Percentiles rank a stretch among this genome's conserved stretches.
Evolutionary conservation across 2,797 vertebrate species (phyloP).

Genomic region (Rhyacichthys aspro): DNA sequence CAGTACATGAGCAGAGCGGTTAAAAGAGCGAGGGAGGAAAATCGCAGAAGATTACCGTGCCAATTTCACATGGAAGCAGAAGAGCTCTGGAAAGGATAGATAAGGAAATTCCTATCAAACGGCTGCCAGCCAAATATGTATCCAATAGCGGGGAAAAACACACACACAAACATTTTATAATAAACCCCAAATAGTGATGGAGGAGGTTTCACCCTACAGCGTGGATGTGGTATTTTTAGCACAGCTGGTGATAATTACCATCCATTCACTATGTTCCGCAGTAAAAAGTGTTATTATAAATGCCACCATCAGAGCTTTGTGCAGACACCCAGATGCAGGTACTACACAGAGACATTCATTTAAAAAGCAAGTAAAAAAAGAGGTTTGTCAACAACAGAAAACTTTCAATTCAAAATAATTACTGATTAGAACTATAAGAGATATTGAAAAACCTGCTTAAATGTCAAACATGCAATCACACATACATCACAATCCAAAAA

Average conservation of each 20-base stretch:
- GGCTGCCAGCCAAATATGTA: slow-evolving; percentile 82
- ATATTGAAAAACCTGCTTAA: slow-evolving; percentile 25
- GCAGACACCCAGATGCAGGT: slow-evolving; percentile 17
- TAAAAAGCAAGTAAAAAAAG: slow-evolving; percentile 10
- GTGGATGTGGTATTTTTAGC: slow-evolving; percentile 76
- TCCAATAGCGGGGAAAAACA: slow-evolving; percentile 68
- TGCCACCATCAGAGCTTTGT: slow-evolving; percentile 58
- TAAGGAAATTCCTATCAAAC: slow-evolving; percentile 83
- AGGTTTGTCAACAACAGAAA: slow-evolving; percentile 17
- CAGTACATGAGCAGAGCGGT: slow-evolving; percentile 73
- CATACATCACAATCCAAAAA: slow-evolving; percentile 7
- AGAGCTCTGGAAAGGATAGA: slow-evolving; percentile 83
- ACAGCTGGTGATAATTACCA: slow-evolving; percentile 76
- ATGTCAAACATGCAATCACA: neutral
- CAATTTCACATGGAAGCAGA: slow-evolving; percentile 81
- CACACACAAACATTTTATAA: slow-evolving; percentile 78
- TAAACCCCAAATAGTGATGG: slow-evolving; percentile 75
- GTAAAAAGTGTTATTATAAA: slow-evolving; percentile 61
- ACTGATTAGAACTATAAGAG: slow-evolving; percentile 4
- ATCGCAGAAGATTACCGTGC: slow-evolving; percentile 81
- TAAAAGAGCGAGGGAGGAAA: slow-evolving; percentile 74
- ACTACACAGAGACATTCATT: slow-evolving; percentile 17
- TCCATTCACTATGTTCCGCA: slow-evolving; percentile 68
- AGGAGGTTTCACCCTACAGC: slow-evolving; percentile 79
- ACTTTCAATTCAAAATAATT: neutral